Percentiles rank a stretch among this genome's conserved stretches.
phyloP scores from a whole-genome alignment of 1,140 invertebrate genomes.

The Rhizoglyphus robini region DNA sequence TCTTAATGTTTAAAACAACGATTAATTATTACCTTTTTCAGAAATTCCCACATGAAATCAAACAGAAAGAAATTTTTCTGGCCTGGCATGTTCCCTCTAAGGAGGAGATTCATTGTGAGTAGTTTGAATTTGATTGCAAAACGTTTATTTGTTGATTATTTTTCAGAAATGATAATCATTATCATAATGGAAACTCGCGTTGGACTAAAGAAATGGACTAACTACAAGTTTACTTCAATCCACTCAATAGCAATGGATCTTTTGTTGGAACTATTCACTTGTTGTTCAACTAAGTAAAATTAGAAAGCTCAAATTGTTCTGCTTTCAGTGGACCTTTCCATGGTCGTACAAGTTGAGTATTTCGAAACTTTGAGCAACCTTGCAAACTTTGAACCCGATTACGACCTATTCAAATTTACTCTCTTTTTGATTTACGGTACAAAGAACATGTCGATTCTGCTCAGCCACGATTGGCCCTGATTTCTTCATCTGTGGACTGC shows the following conservation, averaged over 20 bases:
- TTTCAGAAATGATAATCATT: neutral
- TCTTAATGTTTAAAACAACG: too few species aligned
- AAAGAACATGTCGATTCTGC: constrained; percentile 45
- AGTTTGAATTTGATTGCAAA: too few species aligned
- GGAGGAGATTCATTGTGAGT: too few species aligned
- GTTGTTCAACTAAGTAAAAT: constrained; percentile 54
- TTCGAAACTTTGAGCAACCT: constrained; percentile 47
- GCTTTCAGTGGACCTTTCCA: constrained; percentile 40
- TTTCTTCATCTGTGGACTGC: constrained; percentile 52
- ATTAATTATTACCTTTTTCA: too few species aligned
- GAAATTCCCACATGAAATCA: too few species aligned
- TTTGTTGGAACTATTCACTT: constrained; percentile 48
- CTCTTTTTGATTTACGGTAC: constrained; percentile 58
- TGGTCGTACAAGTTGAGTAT: constrained; percentile 46
- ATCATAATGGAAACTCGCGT: neutral
- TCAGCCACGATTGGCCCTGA: constrained; percentile 58
- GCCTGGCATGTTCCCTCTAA: too few species aligned
- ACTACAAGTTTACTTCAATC: constrained; percentile 35
- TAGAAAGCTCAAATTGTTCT: constrained; percentile 48
- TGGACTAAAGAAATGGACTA: neutral
- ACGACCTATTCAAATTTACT: constrained; percentile 63
- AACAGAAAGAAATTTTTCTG: too few species aligned
- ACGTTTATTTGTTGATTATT: too few species aligned
- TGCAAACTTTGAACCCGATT: constrained; percentile 42
- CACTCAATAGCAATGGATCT: constrained; percentile 47